A percentile compares a stretch with the other conserved stretches of the same genome.
These are phyloP conservation scores for Masticophis lateralis DNA, from an alignment of 2,797 vertebrate species.

Conservation along the genomic window DNA sequence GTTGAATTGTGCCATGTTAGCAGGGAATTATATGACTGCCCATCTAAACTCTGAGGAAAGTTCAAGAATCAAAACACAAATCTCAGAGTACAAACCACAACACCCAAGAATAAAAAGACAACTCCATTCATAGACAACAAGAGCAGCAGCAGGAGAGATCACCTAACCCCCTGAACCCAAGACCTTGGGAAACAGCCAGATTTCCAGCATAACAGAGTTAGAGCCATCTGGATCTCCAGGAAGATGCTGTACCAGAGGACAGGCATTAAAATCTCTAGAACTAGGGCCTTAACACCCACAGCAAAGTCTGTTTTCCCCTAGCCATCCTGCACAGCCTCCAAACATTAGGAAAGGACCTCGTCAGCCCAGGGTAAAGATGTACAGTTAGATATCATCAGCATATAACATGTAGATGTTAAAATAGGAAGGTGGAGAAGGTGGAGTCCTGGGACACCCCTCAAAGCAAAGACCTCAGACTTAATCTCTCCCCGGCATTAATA, in stretches of 20 bases:
- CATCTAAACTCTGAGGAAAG: neutral
- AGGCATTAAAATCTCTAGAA: neutral
- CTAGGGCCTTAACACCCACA: neutral
- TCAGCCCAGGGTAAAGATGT: neutral
- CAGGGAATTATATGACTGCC: neutral
- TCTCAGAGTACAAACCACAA: neutral
- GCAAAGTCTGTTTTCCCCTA: neutral
- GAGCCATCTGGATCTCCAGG: neutral
- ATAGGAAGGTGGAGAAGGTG: neutral
- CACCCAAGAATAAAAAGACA: neutral
- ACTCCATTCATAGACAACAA: neutral
- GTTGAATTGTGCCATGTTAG: neutral
- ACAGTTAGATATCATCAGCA: neutral
- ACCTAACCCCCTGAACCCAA: neutral
- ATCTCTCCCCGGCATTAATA: neutral
- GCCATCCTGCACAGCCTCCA: neutral
- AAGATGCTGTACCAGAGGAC: neutral
- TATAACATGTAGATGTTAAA: neutral
- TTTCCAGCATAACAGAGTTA: neutral
- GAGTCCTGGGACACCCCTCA: neutral
- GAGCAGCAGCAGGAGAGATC: neutral
- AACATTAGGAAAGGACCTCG: neutral
- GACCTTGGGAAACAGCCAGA: neutral
- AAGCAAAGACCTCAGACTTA: neutral
- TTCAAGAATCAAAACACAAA: neutral